Conservation (phyloP, 2,888 invertebrate species). For the Portevinia maculata region DNA sequence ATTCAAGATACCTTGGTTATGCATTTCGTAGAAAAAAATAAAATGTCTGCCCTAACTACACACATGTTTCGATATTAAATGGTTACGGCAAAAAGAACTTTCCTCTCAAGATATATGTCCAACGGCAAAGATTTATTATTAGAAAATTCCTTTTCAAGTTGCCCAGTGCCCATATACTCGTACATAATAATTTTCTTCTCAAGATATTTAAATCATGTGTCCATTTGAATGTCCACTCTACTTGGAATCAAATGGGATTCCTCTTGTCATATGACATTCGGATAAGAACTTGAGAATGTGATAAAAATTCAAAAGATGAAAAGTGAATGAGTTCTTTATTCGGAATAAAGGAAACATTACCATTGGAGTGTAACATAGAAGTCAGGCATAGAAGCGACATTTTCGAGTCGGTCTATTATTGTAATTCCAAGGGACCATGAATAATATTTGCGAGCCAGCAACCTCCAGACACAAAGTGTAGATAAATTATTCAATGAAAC, state of each 20-base stretch:
- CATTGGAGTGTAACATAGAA: conserved; percentile 51
- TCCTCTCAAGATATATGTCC: conserved; percentile 12
- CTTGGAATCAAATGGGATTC: conserved; percentile 31
- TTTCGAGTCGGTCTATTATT: conserved; percentile 34
- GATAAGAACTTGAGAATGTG: conserved; percentile 58
- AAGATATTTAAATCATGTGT: conserved; percentile 71
- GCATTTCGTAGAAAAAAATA: conserved; percentile 33
- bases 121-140: conserved; percentile 55
- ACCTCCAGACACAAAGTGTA: conserved; percentile 41
- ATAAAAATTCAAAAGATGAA: conserved; percentile 58
- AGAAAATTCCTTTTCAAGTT: conserved; percentile 62
- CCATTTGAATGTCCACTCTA: conserved; percentile 69
- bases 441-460: conserved; percentile 54
- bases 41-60: neutral
- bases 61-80: conserved; percentile 50
- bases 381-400: conserved; percentile 20
- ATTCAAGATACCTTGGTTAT: conserved; percentile 27
- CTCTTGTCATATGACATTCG: conserved; percentile 36
- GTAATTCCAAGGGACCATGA: conserved; percentile 57
- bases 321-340: conserved; percentile 52
- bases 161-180: conserved; percentile 6
- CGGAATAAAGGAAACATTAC: conserved; percentile 48
- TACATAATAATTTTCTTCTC: conserved; percentile 44
- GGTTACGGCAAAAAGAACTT: conserved; percentile 43
- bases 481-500: conserved; percentile 73